Evolutionary conservation across 2,888 invertebrate genomes (phyloP), one percentile per base, ranked within the genome.

Genomic region (Schizotus pectinicornis): DNA sequence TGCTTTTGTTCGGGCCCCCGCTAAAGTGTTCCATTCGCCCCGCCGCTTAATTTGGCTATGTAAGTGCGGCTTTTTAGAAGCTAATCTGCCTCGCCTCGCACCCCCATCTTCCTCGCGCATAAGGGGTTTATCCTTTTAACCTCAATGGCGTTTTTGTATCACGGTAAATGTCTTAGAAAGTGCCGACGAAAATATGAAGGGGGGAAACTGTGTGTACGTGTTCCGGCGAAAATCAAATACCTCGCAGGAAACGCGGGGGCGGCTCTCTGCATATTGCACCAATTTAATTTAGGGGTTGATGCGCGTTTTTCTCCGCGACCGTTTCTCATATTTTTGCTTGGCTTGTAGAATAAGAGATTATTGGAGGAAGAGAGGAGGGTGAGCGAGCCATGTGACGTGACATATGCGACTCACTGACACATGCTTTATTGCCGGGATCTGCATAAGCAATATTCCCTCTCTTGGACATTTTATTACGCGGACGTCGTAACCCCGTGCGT

Each of bases 51-150:
- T 56, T 56, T 51, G 41, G 47, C n/a, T 14, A 52, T 59, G 56
- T 59, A 56, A 64, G 59, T 59, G 46, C 45, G 56, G 52, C 43
- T 53, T 60, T 56, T 60, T 55, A 56, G 56, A 60, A 62, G 55
- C 53, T 64, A 60, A 64, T 64, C 62, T 62, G 43, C 57, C 50
- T 43, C 52, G 53, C 37, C 48, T 46, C 43, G 34, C 52, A 57
- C 46, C 51, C 41, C 54, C 42, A 42, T 37, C 43, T 48, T 43
- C 32, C 43, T 56, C 47, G 48, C 51, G 47, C 45, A 55, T 53
- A 61, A 55, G 50, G 53, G 56, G 61, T 56, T 63, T 59, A 59
- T 59, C 59, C 55, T 54, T 61, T 63, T 59, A 61, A 59, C 59
- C 59, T 58, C 48, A 50, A 61, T 56, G 41, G 47, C 45, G 46